phyloP scores from a whole-genome alignment of 2,797 vertebrate genomes.

The Tapirus indicus region DNA sequence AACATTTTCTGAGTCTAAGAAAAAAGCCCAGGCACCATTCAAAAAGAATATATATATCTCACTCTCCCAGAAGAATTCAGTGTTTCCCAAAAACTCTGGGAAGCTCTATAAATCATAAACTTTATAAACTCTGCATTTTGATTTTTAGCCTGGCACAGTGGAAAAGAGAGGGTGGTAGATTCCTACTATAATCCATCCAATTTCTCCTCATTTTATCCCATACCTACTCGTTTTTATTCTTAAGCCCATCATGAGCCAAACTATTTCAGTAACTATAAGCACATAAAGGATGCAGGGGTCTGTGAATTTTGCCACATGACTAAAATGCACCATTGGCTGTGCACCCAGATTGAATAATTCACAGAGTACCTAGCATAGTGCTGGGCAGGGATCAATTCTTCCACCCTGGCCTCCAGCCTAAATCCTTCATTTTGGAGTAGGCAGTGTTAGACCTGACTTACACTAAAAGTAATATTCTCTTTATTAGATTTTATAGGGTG shows the following conservation, averaged over 20 bases:
- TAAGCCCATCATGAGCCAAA: too few species aligned
- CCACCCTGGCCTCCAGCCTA: accelerated
- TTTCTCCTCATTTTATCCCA: not conserved
- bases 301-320: accelerated
- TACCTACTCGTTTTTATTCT: not conserved
- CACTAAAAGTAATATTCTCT: accelerated
- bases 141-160: accelerated
- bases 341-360: accelerated
- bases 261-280: not conserved
- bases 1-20: not conserved
- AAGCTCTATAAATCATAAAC: too few species aligned
- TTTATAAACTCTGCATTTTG: not conserved
- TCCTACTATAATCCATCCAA: accelerated
- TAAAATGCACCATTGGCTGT: accelerated
- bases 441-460: accelerated
- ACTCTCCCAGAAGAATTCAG: not conserved
- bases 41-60: not conserved
- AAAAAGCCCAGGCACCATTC: not conserved
- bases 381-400: too few species aligned
- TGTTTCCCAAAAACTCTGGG: too few species aligned
- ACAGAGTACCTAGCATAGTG: accelerated
- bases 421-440: not conserved
- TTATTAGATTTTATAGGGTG: accelerated
- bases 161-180: accelerated
- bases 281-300: accelerated